phyloP scores from a whole-genome alignment of 2,888 invertebrate genomes.

The Agrotis segetum region DNA sequence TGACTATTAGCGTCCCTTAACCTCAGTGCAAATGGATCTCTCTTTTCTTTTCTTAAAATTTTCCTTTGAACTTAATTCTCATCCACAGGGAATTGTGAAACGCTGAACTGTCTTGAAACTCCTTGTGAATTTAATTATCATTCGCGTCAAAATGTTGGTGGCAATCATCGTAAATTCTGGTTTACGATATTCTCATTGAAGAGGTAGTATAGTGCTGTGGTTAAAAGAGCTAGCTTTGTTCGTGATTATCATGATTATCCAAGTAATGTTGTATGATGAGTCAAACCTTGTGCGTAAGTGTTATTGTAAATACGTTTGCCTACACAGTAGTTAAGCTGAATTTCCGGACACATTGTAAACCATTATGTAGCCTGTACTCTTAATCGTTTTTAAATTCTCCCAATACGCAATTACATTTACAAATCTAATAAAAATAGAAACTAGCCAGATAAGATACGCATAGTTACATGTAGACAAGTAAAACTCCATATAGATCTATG shows the following conservation, averaged over 20 bases:
- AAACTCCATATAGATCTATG: constrained; percentile 53
- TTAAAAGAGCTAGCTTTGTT: constrained; percentile 17
- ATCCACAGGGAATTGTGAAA: constrained; percentile 49
- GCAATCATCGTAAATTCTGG: constrained; percentile 47
- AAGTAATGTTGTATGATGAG: constrained; percentile 17
- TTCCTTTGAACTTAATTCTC: constrained; percentile 53
- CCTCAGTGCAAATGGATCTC: constrained; percentile 31
- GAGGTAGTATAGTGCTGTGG: constrained; percentile 18
- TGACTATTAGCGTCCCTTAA: constrained; percentile 40
- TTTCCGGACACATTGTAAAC: constrained; percentile 14
- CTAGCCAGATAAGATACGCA: constrained; percentile 48
- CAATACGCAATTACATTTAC: neutral
- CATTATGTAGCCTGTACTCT: neutral
- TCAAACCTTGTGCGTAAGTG: constrained; percentile 7
- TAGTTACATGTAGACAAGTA: constrained; percentile 27
- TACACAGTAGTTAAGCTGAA: neutral
- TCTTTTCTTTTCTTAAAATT: constrained; percentile 42
- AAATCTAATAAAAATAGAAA: constrained; percentile 63
- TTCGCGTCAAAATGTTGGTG: constrained; percentile 53
- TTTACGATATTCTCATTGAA: constrained; percentile 35
- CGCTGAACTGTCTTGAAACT: constrained; percentile 58
- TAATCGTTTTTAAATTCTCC: neutral
- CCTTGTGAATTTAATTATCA: constrained; percentile 58
- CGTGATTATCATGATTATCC: constrained; percentile 15
- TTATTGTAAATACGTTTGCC: constrained; percentile 3